Conservation (phyloP, 2,888 invertebrate species). For the Pterostichus niger region DNA sequence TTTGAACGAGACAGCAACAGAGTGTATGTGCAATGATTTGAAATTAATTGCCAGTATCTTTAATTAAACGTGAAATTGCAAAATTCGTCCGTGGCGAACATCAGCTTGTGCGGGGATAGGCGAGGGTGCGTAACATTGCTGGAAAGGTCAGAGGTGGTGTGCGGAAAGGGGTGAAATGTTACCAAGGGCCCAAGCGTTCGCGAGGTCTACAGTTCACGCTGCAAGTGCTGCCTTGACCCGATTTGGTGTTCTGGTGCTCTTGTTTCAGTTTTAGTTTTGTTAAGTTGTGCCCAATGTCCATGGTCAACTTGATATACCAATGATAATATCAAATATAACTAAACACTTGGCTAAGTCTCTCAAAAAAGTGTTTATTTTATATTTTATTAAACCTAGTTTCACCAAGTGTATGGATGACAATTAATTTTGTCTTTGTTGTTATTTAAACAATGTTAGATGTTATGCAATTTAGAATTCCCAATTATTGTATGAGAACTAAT, state of each 20-base stretch:
- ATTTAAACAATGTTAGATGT: no score
- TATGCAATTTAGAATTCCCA: no score
- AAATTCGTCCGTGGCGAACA: conserved; percentile 45
- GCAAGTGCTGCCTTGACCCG: conserved; percentile 49
- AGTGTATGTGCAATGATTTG: conserved; percentile 54
- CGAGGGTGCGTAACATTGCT: neutral
- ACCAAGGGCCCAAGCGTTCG: conserved; percentile 35
- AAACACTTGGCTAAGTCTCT: no score
- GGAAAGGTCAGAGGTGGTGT: conserved; percentile 34
- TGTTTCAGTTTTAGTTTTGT: conserved; percentile 21
- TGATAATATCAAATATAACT: no score
- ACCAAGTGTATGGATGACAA: no score
- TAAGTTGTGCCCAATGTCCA: no score
- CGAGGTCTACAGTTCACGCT: neutral
- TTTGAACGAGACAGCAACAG: conserved; percentile 43
- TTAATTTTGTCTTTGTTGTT: no score
- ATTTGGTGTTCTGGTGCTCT: conserved; percentile 12
- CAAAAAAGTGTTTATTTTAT: no score
- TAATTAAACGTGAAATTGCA: conserved; percentile 62
- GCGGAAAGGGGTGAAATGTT: neutral
- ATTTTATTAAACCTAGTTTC: no score
- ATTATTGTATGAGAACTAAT: no score
- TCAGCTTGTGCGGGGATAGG: neutral
- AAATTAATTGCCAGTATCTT: conserved; percentile 57
- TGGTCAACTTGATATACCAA: neutral